Base-by-base conservation (phyloP, 2,888 invertebrate species). In the Ornithoptera alexandrae region DNA sequence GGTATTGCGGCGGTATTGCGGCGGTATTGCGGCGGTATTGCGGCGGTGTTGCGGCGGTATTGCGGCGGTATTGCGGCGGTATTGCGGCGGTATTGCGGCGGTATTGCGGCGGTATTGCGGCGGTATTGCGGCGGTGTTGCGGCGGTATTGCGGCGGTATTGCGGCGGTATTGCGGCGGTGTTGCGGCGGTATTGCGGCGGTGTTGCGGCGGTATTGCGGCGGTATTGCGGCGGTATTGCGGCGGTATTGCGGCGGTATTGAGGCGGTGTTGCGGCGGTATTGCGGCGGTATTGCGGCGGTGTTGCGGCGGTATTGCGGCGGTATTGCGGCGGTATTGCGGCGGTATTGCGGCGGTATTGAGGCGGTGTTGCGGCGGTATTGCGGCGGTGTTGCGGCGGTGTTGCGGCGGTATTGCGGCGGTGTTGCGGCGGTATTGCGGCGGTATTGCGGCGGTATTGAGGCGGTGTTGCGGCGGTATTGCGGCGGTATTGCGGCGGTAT, bases 121-220 rank as follows among this genome's bases (percentile, higher is more conserved):
- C 22, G 22, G 22, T 22, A 22, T 22, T 22, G 1, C 22, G 22
- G 22, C 22, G 22, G 22, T n/a, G n/a, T n/a, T n/a, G n/a, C n/a
- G n/a, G n/a, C n/a, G n/a, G n/a, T n/a, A n/a, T n/a, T n/a, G 30
- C 30, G 30, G 30, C 30, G 30, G 57, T 69, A 66, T 68, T 24
- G 59, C 59, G 36, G 2, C 30, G 4, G 42, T 30, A 7, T 60
- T 62, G 58, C 30, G 58, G 46, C 63, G 58, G 46, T 30, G 58
- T 58, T 68, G 59, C 15, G 59, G 42, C 57, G 22, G 22, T 22
- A 22, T 22, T 22, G 22, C 22, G 22, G 22, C 22, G 22, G 22
- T 22, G 1, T 22, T 22, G 22, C 22, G 22, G 22, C 22, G 22
- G 22, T 22, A 22, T 22, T 22, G 1, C 22, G 22, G 22, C 22